phyloP scores from a whole-genome alignment of 1,140 invertebrate genomes.

The Anoplolepis gracilipes region DNA sequence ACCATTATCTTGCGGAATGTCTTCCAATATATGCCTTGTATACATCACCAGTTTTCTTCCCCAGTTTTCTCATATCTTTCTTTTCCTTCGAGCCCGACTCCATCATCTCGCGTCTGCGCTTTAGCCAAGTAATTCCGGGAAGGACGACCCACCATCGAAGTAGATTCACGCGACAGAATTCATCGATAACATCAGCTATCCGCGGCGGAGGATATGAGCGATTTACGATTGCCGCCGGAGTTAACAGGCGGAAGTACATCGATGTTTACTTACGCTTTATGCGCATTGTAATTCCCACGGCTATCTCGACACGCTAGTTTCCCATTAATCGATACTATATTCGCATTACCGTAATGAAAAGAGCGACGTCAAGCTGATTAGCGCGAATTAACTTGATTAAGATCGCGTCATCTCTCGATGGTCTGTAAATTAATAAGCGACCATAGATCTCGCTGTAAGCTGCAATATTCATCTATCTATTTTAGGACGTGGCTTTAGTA shows the following conservation, averaged over 20 bases:
- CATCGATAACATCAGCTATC: slow-evolving; percentile 41
- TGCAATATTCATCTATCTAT: neutral
- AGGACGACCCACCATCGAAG: slow-evolving; percentile 27
- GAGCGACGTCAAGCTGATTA: neutral
- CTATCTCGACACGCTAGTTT: neutral
- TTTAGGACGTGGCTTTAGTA: neutral
- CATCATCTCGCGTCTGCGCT: slow-evolving; percentile 57
- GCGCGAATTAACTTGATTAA: slow-evolving; percentile 46
- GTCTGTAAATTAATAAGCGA: slow-evolving; percentile 40
- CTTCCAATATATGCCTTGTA: neutral
- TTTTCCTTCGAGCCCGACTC: slow-evolving; percentile 16
- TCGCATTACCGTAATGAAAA: slow-evolving; percentile 55
- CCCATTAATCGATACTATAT: slow-evolving; percentile 46
- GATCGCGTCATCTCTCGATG: slow-evolving; percentile 4
- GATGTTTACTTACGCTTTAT: slow-evolving; percentile 49
- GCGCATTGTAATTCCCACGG: slow-evolving; percentile 40
- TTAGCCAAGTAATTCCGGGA: slow-evolving; percentile 41
- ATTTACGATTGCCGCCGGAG: slow-evolving; percentile 49
- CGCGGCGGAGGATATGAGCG: slow-evolving; percentile 34
- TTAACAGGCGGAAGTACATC: slow-evolving; percentile 18
- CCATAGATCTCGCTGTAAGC: neutral
- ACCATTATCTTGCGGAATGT: slow-evolving; percentile 58
- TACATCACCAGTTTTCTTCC: neutral
- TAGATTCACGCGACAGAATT: slow-evolving; percentile 57
- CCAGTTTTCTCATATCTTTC: neutral